Conservation (phyloP, 2,797 vertebrate species). For the Falco biarmicus region DNA sequence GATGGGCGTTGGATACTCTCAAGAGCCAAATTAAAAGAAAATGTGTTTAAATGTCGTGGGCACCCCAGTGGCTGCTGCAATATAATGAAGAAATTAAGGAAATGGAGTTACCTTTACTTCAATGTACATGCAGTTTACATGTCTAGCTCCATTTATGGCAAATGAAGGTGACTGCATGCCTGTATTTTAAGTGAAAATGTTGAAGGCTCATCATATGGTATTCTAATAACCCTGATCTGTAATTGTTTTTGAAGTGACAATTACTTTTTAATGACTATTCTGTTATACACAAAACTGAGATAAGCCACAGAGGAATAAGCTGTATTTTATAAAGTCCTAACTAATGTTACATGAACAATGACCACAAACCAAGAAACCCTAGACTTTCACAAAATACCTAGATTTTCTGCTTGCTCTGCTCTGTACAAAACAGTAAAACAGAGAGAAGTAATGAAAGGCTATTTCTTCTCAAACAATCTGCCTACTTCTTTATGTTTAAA, state of each 20-base stretch:
- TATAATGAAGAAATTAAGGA: background rate
- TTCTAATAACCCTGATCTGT: background rate
- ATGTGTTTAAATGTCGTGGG: background rate
- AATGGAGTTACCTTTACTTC: background rate
- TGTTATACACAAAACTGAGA: background rate
- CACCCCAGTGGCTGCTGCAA: background rate
- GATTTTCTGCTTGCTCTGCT: background rate
- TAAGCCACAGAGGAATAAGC: background rate
- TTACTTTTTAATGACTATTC: background rate
- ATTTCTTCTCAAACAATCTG: background rate
- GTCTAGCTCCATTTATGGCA: background rate
- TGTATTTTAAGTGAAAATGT: background rate
- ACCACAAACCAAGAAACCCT: background rate
- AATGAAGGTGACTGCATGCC: background rate
- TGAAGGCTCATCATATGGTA: background rate
- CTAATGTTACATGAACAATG: accelerated
- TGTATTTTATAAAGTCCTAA: background rate
- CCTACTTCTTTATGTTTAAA: background rate
- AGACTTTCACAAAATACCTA: background rate
- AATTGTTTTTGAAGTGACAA: background rate
- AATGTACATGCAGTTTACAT: background rate
- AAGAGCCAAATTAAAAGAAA: background rate
- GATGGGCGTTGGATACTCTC: background rate
- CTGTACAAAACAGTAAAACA: background rate
- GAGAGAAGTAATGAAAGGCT: background rate